A percentile compares a stretch with the other conserved stretches of the same genome.
Conservation (phyloP, 2,113 vertebrate species). For the Eptesicus fuscus region DNA sequence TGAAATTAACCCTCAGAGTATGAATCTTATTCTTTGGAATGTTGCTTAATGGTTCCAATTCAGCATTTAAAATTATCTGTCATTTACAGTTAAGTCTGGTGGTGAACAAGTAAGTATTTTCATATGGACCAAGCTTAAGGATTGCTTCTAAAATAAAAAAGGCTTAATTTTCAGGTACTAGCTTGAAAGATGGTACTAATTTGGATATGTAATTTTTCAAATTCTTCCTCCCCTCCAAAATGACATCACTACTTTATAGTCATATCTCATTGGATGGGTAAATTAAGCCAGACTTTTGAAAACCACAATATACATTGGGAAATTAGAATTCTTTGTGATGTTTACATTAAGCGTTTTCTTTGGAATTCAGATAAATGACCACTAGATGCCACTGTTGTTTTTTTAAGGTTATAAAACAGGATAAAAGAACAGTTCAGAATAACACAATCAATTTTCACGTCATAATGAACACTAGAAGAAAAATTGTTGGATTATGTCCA, state of each 20-base stretch:
- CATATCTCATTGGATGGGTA: not conserved
- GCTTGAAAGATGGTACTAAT: conserved; percentile 8
- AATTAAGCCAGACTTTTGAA: not conserved
- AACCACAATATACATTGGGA: not conserved
- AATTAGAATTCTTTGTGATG: not conserved
- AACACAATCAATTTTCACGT: conserved; percentile 31
- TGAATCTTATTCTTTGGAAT: conserved; percentile 4
- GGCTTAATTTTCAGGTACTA: not conserved
- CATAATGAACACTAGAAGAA: not conserved
- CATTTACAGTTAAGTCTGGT: not conserved
- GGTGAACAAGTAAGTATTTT: not conserved
- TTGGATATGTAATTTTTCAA: not conserved
- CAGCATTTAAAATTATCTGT: not conserved
- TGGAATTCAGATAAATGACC: conserved; percentile 37
- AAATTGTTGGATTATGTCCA: conserved; percentile 24
- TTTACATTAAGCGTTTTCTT: not conserved
- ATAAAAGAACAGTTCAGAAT: not conserved
- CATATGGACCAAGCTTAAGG: not conserved
- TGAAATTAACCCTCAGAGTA: conserved; percentile 4
- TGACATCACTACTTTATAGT: not conserved
- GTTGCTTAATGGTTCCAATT: not conserved
- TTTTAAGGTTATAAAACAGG: not conserved
- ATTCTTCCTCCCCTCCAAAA: not conserved
- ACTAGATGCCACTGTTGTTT: conserved; percentile 78
- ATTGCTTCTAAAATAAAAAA: conserved; percentile 1